phyloP scores from a whole-genome alignment of 2,113 vertebrate species.

The Mellivora capensis region DNA sequence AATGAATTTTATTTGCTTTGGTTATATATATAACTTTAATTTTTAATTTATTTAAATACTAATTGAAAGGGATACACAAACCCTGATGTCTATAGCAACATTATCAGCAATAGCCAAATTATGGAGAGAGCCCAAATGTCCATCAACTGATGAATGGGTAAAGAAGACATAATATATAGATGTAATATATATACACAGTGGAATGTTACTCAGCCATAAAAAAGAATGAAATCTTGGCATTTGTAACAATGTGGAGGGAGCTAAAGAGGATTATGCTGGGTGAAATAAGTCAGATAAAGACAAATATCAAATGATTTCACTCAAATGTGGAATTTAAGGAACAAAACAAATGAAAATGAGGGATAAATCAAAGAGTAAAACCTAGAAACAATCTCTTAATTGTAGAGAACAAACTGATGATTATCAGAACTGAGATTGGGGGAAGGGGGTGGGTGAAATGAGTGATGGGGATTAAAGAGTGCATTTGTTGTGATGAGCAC shows the following conservation, averaged over 20 bases:
- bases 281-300: not conserved
- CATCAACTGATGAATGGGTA: not conserved
- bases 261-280: not conserved
- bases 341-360: not conserved
- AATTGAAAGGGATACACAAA: not conserved
- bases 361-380: not conserved
- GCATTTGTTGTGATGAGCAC: too few relatives aligned
- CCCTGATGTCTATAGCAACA: not conserved
- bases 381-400: too few relatives aligned
- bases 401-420: too few relatives aligned
- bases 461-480: too few relatives aligned
- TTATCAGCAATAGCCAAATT: not conserved
- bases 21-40: not conserved
- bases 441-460: too few relatives aligned
- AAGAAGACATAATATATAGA: not conserved
- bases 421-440: too few relatives aligned
- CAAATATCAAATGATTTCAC: not conserved
- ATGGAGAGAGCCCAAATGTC: not conserved
- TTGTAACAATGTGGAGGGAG: not conserved
- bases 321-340: not conserved
- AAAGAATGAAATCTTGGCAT: not conserved
- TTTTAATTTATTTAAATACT: not conserved
- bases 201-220: not conserved
- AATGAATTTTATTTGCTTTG: not conserved
- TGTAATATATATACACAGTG: not conserved